Evolutionary conservation across 1,140 invertebrate species (phyloP).

Genomic region (Drosophila burlai): DNA sequence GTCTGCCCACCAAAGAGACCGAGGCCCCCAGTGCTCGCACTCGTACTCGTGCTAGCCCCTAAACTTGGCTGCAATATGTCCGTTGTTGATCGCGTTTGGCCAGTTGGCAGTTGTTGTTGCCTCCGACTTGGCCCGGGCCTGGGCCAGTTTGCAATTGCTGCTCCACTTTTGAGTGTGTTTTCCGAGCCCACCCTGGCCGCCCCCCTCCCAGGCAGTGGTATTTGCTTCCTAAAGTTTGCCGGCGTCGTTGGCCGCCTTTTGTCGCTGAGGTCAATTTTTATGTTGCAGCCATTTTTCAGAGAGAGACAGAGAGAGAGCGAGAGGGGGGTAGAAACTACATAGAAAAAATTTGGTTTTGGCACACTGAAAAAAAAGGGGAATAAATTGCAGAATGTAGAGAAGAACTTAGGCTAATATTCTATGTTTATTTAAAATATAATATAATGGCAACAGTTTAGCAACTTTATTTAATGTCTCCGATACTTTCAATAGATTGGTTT

Average conservation of each 20-base stretch:
- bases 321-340: slow-evolving; percentile 13
- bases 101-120: slow-evolving; percentile 14
- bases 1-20: slow-evolving; percentile 76
- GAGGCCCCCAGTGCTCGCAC: slow-evolving; percentile 10
- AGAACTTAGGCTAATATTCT: no score
- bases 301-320: neutral
- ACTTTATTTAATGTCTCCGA: no score
- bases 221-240: slow-evolving; percentile 56
- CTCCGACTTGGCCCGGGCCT: slow-evolving; percentile 38
- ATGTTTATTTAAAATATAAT: no score
- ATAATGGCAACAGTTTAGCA: no score
- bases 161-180: slow-evolving; percentile 69
- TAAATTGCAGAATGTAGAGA: neutral
- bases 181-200: slow-evolving; percentile 16
- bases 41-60: slow-evolving; percentile 23
- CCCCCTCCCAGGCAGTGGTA: slow-evolving; percentile 9
- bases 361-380: slow-evolving; percentile 6
- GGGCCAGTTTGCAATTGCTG: slow-evolving; percentile 70
- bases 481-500: no score
- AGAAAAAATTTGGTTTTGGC: slow-evolving; percentile 59
- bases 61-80: slow-evolving; percentile 55
- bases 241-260: slow-evolving; percentile 63
- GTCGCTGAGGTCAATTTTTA: slow-evolving; percentile 83
- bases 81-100: slow-evolving; percentile 49
- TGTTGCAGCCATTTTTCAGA: slow-evolving; percentile 78